Percentiles rank a stretch among this genome's conserved stretches.
phyloP scores from a whole-genome alignment of 2,888 invertebrate genomes.

The Acanthosoma haemorrhoidale region DNA sequence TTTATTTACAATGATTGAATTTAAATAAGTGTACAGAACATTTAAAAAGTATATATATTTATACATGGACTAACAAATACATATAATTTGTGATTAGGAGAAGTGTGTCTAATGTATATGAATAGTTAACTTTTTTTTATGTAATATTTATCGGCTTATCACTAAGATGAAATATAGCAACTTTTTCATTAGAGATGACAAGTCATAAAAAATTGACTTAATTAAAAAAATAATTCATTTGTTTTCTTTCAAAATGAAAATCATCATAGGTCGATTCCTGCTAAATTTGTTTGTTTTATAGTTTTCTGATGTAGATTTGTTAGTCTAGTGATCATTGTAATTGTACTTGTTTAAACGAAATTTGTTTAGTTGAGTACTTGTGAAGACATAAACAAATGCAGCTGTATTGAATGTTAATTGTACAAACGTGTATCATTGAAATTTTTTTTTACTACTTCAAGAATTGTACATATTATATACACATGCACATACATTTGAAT shows the following conservation, averaged over 20 bases:
- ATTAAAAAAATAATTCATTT: too few relatives aligned
- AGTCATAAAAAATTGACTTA: too few relatives aligned
- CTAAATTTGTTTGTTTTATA: too few relatives aligned
- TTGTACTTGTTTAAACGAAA: too few relatives aligned
- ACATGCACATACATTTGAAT: not conserved
- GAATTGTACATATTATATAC: slow-evolving; percentile 17
- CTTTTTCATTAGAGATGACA: not conserved
- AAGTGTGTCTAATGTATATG: slow-evolving; percentile 11
- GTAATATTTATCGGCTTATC: not conserved
- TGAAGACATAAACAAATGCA: too few relatives aligned
- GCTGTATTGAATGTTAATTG: not conserved
- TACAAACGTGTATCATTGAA: not conserved
- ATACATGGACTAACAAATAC: slow-evolving; percentile 24
- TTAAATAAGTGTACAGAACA: slow-evolving; percentile 21
- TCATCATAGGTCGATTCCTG: too few relatives aligned
- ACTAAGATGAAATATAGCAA: not conserved
- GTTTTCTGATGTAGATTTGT: too few relatives aligned
- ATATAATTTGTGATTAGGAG: slow-evolving; percentile 17
- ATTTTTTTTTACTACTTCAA: not conserved
- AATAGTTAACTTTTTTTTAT: not conserved
- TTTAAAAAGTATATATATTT: slow-evolving; percentile 24
- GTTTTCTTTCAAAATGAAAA: too few relatives aligned
- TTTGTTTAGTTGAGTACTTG: too few relatives aligned
- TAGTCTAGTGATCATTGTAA: too few relatives aligned
- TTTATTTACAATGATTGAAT: slow-evolving; percentile 6